Conservation (phyloP, 2,113 vertebrate genomes). For the Zonotrichia leucophrys region DNA sequence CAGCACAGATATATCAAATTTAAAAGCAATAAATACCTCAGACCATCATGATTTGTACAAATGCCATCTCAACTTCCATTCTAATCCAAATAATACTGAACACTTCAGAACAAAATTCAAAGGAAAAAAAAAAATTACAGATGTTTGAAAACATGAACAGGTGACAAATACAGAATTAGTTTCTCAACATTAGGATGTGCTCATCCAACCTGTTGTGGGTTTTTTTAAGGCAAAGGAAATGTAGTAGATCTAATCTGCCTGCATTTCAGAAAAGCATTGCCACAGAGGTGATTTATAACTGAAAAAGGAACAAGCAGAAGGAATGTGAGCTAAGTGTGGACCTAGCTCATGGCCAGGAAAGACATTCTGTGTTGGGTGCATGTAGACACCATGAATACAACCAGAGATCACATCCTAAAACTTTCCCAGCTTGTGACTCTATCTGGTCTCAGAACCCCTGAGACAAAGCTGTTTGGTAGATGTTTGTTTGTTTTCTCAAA, state of each 20-base stretch:
- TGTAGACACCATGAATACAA: not conserved
- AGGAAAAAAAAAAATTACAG: not conserved
- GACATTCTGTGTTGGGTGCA: not conserved
- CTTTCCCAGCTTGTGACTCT: not conserved
- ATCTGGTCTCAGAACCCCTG: not conserved
- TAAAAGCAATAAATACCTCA: not conserved
- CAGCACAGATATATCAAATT: not conserved
- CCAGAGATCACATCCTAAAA: not conserved
- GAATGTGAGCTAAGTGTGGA: not conserved
- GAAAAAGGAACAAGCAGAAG: not conserved
- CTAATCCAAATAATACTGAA: not conserved
- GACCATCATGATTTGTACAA: not conserved
- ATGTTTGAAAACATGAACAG: not conserved
- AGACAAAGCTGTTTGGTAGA: not conserved
- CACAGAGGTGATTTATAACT: not conserved
- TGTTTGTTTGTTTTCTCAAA: not conserved
- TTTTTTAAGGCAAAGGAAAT: not conserved
- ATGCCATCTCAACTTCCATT: not conserved
- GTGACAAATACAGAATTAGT: not conserved
- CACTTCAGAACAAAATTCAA: not conserved
- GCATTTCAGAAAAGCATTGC: not conserved
- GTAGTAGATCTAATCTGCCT: not conserved
- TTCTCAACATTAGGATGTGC: not conserved
- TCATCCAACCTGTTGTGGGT: not conserved
- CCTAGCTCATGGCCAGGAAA: not conserved